These are phyloP conservation scores for Drosophila tani DNA, from an alignment of 1,140 invertebrate species.

Conservation along the genomic window DNA sequence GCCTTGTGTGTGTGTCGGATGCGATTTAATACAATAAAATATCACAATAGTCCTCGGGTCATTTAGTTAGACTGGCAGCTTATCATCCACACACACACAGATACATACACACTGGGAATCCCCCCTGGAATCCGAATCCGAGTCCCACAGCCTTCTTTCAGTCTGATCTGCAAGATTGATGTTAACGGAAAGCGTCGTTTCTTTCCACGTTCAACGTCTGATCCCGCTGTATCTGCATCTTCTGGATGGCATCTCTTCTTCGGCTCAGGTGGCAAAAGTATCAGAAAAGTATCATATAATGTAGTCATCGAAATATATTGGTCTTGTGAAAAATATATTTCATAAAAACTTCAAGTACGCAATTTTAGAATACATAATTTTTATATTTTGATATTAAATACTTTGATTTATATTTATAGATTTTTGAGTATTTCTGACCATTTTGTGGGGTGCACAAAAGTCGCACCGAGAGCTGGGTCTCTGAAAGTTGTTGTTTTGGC, in stretches of 20 bases:
- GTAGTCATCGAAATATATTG: too few relatives aligned
- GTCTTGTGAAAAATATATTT: too few relatives aligned
- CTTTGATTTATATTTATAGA: neutral
- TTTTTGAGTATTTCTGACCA: neutral
- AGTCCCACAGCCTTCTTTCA: constrained; percentile 17
- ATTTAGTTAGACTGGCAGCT: constrained; percentile 84
- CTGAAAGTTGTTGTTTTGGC: constrained; percentile 28
- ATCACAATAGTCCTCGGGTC: constrained; percentile 84
- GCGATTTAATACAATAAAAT: constrained; percentile 84
- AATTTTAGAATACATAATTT: too few relatives aligned
- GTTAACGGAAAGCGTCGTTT: constrained; percentile 84
- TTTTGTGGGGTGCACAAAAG: constrained; percentile 54
- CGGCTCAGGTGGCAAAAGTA: constrained; percentile 10
- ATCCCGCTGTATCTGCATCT: constrained; percentile 47
- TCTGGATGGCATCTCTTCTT: constrained; percentile 27
- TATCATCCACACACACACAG: constrained; percentile 66
- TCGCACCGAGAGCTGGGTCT: neutral
- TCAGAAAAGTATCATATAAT: neutral
- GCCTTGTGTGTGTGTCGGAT: constrained; percentile 71
- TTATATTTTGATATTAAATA: neutral
- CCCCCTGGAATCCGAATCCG: constrained; percentile 19
- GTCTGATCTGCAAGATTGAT: constrained; percentile 81
- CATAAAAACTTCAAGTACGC: too few relatives aligned
- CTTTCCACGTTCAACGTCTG: constrained; percentile 48
- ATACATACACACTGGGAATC: constrained; percentile 18